phyloP scores from a whole-genome alignment of 2,888 invertebrate genomes.

The Chloroclystis v-ata region DNA sequence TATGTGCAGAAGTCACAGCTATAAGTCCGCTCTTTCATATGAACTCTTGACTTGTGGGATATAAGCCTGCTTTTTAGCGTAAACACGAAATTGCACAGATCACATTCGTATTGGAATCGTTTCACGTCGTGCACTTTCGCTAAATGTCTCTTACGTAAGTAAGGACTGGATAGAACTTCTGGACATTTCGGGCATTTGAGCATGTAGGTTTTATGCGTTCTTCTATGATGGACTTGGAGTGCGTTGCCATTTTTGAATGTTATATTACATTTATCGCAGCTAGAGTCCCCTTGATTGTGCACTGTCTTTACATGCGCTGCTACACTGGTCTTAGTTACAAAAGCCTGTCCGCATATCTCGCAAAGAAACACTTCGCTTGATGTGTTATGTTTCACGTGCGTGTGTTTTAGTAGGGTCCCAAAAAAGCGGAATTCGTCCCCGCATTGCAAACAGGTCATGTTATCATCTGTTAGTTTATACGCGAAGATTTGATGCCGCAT shows the following conservation, averaged over 20 bases:
- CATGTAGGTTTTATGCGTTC: constrained; percentile 23
- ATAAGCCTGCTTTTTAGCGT: constrained; percentile 46
- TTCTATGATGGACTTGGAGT: constrained; percentile 34
- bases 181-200: constrained; percentile 57
- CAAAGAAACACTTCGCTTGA: constrained; percentile 40
- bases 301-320: constrained; percentile 47
- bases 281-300: constrained; percentile 34
- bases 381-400: constrained; percentile 45
- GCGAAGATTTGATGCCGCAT: constrained; percentile 34
- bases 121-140: constrained; percentile 56
- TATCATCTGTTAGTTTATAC: constrained; percentile 45
- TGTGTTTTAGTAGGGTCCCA: constrained; percentile 43
- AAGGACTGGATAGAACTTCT: constrained; percentile 45
- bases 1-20: constrained; percentile 60
- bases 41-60: constrained; percentile 51
- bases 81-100: constrained; percentile 51
- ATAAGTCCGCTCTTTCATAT: constrained; percentile 53
- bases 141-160: constrained; percentile 54
- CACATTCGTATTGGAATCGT: constrained; percentile 51
- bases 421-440: constrained; percentile 47
- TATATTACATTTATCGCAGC: constrained; percentile 40
- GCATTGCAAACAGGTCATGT: constrained; percentile 47
- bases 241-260: constrained; percentile 37
- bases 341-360: constrained; percentile 58
- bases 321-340: constrained; percentile 47